Evolutionary conservation across 2,888 invertebrate genomes (phyloP).

Genomic region (Pharmacophagus antenor): DNA sequence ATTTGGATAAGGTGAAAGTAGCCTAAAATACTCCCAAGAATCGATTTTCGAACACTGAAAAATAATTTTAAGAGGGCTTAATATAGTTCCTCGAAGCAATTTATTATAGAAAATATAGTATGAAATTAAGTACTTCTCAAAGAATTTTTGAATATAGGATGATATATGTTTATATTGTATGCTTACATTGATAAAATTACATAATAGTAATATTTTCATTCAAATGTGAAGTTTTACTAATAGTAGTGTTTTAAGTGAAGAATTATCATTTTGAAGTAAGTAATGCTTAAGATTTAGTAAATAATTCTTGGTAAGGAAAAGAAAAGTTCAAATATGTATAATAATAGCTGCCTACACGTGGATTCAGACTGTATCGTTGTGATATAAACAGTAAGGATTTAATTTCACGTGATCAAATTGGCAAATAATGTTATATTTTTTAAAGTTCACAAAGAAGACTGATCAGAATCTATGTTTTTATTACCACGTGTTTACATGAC

Average conservation of each 20-base stretch:
- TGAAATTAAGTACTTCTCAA: too few relatives aligned
- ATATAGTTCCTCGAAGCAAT: too few relatives aligned
- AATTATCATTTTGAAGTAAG: constrained; percentile 5
- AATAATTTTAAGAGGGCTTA: too few relatives aligned
- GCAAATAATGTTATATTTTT: constrained; percentile 3
- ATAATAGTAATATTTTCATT: background rate
- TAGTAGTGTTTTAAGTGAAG: background rate
- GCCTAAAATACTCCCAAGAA: too few relatives aligned
- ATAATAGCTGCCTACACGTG: constrained; percentile 37
- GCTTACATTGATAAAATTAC: too few relatives aligned
- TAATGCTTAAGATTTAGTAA: constrained; percentile 21
- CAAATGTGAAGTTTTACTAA: background rate
- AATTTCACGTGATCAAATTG: constrained; percentile 12
- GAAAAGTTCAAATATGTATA: constrained; percentile 52
- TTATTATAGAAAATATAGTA: too few relatives aligned
- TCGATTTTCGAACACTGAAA: too few relatives aligned
- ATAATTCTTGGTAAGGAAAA: constrained; percentile 40
- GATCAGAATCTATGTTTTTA: constrained; percentile 39
- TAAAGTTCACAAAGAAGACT: constrained; percentile 32
- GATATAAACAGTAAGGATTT: constrained; percentile 26
- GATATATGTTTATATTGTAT: too few relatives aligned
- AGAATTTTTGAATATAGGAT: too few relatives aligned
- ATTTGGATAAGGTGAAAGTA: too few relatives aligned
- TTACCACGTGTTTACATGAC: constrained; percentile 30
- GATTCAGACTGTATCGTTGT: constrained; percentile 33